These are phyloP conservation scores for Gobionotothen gibberifrons DNA, from an alignment of 2,797 vertebrate genomes.

Conservation along the genomic window DNA sequence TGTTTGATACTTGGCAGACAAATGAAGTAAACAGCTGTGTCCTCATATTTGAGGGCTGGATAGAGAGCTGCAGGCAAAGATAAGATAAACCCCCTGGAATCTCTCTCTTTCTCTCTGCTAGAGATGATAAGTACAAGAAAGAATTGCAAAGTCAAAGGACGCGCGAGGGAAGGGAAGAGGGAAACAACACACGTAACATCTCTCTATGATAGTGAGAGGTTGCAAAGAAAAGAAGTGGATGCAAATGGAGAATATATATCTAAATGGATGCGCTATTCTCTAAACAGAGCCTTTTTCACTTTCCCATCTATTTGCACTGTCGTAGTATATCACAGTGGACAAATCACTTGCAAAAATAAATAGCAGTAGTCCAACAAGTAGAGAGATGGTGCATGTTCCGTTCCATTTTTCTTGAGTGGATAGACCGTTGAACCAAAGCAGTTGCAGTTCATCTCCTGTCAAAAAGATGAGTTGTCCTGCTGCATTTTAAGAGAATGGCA, in stretches of 20 bases:
- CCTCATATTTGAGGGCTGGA: conserved; percentile 35
- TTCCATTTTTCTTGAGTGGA: conserved; percentile 25
- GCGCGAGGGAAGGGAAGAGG: conserved; percentile 1
- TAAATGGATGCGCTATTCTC: neutral
- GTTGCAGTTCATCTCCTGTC: conserved; percentile 57
- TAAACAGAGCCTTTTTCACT: neutral
- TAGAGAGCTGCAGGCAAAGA: conserved; percentile 49
- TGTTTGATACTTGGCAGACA: conserved; percentile 15
- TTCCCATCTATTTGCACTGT: neutral
- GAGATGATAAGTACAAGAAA: conserved; percentile 32
- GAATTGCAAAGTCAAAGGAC: conserved; percentile 24
- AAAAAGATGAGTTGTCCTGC: conserved; percentile 51
- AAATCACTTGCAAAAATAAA: conserved; percentile 22
- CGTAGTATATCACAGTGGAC: neutral
- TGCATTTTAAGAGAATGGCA: conserved; percentile 56
- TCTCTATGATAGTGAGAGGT: neutral
- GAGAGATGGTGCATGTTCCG: neutral
- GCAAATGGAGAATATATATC: neutral
- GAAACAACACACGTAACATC: conserved; percentile 17
- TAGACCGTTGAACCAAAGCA: conserved; percentile 33
- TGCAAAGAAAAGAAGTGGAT: neutral
- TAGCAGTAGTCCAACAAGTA: conserved; percentile 1
- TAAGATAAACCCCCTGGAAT: conserved; percentile 46
- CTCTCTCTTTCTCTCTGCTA: conserved; percentile 28
- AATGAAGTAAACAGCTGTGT: conserved; percentile 46